Percentiles rank a stretch among this genome's conserved stretches.
phyloP scores from a whole-genome alignment of 2,888 invertebrate species.

The Muscina levida region DNA sequence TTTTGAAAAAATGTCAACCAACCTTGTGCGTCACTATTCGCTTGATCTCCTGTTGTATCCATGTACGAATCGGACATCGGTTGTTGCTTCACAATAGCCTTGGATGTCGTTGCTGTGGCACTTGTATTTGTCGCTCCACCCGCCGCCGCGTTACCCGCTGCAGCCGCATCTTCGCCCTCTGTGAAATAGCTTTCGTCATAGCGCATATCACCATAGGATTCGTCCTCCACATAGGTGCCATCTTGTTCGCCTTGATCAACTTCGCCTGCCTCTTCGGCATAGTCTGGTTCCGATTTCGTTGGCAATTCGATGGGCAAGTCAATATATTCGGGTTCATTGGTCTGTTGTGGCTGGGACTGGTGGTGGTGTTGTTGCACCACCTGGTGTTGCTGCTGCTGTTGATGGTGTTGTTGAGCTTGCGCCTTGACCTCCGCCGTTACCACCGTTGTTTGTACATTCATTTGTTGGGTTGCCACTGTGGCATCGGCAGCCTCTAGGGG shows the following conservation, averaged over 20 bases:
- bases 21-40: constrained; percentile 80
- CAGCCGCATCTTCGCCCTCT: constrained; percentile 78
- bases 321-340: constrained; percentile 79
- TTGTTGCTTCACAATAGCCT: constrained; percentile 76
- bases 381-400: constrained; percentile 41
- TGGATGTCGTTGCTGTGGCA: constrained; percentile 76
- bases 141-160: constrained; percentile 59
- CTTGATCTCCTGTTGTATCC: constrained; percentile 78
- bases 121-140: constrained; percentile 66
- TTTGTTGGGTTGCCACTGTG: constrained; percentile 74
- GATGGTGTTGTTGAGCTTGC: constrained; percentile 53
- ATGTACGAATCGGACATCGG: constrained; percentile 77
- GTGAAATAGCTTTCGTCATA: constrained; percentile 80
- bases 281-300: constrained; percentile 86
- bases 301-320: constrained; percentile 81
- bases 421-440: constrained; percentile 69
- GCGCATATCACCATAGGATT: constrained; percentile 84
- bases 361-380: constrained; percentile 66
- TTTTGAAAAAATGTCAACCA: constrained; percentile 71
- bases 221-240: constrained; percentile 84
- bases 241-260: constrained; percentile 84
- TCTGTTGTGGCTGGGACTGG: constrained; percentile 69
- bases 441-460: constrained; percentile 81
- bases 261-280: constrained; percentile 84
- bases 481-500: constrained; percentile 83